phyloP scores from a whole-genome alignment of 2,113 vertebrate genomes.

The Halichoeres trimaculatus region DNA sequence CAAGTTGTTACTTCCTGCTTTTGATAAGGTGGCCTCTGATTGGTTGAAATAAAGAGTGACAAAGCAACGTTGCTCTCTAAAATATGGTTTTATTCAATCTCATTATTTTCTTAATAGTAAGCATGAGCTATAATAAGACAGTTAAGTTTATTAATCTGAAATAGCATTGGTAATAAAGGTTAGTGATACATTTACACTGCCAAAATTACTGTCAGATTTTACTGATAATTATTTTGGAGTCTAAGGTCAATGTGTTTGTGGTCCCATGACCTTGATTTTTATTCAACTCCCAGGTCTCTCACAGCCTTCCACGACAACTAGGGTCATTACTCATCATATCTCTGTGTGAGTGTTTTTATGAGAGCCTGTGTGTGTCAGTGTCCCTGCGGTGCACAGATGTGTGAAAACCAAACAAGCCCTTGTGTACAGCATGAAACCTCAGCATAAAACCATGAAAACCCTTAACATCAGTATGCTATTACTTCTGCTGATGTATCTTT shows the following conservation, averaged over 20 bases:
- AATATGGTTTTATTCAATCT: constrained; percentile 39
- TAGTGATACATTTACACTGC: neutral
- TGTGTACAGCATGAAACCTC: neutral
- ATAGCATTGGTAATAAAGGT: neutral
- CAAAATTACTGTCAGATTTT: neutral
- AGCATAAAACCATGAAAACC: neutral
- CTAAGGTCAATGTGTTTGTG: neutral
- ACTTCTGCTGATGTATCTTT: too few relatives aligned
- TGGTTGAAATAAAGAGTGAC: constrained; percentile 62
- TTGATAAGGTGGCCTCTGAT: constrained; percentile 61
- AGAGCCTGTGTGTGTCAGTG: neutral
- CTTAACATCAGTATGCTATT: neutral
- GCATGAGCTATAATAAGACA: neutral
- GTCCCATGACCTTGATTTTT: constrained; percentile 30
- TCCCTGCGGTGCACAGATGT: constrained; percentile 2
- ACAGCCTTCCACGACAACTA: neutral
- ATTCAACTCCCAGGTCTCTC: constrained; percentile 10
- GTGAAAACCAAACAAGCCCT: neutral
- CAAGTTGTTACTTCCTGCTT: constrained; percentile 39
- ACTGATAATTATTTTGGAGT: neutral
- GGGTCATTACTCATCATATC: constrained; percentile 27
- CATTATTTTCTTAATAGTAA: neutral
- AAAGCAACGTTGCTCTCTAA: constrained; percentile 28
- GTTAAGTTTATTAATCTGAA: neutral
- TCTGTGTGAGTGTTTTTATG: neutral